Evolutionary conservation across 2,113 vertebrate genomes (phyloP).

Genomic region (Campylomormyrus numenius): DNA sequence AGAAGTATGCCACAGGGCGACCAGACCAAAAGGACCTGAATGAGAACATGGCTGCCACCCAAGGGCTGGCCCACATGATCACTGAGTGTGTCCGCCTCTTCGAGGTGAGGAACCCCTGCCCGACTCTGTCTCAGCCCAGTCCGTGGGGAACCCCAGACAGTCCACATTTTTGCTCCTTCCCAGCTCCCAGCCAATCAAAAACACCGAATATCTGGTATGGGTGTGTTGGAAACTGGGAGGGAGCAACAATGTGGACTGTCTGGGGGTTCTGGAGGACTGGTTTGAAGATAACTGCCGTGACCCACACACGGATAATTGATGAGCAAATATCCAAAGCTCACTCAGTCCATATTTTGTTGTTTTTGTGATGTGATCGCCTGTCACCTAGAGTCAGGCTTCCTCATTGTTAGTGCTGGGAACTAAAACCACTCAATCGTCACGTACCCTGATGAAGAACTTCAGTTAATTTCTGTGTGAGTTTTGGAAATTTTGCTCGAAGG

Average conservation of each 20-base stretch:
- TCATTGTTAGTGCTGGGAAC: too few relatives aligned
- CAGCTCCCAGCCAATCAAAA: neutral
- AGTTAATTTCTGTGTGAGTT: too few relatives aligned
- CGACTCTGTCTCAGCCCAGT: neutral
- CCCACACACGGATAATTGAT: neutral
- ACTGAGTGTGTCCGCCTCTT: conserved; percentile 81
- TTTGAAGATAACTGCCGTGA: neutral
- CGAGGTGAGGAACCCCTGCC: conserved; percentile 64
- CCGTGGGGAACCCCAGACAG: neutral
- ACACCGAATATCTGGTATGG: neutral
- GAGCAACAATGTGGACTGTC: neutral
- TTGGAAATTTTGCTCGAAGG: too few relatives aligned
- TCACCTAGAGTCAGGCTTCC: neutral
- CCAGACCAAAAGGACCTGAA: conserved; percentile 94
- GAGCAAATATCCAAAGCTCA: neutral
- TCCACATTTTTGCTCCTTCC: neutral
- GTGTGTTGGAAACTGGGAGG: neutral
- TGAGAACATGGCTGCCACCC: conserved; percentile 90
- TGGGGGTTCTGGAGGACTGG: neutral
- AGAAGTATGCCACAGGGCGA: conserved; percentile 85
- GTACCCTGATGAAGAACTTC: too few relatives aligned
- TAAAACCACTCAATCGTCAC: too few relatives aligned
- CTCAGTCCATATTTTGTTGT: neutral
- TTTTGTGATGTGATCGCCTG: neutral
- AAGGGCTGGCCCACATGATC: conserved; percentile 95